Conservation (phyloP, 2,797 vertebrate genomes). For the Euphonia xanthogaster region DNA sequence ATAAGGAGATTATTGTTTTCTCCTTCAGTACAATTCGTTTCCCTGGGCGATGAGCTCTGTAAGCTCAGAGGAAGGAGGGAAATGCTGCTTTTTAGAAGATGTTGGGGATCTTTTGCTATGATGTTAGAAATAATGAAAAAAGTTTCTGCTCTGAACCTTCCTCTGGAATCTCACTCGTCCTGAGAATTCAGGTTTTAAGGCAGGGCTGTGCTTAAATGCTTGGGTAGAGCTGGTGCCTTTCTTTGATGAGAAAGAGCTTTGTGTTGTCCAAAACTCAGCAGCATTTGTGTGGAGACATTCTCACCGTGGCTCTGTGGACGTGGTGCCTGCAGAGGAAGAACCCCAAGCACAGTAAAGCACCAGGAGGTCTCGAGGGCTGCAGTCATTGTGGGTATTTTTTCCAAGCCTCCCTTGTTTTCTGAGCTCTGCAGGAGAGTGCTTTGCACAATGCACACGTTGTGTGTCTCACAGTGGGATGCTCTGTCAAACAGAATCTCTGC, state of each 20-base stretch:
- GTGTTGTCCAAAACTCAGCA: background rate
- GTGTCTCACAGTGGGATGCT: conserved; percentile 56
- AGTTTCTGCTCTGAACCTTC: background rate
- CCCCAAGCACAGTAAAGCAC: background rate
- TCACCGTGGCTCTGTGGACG: background rate
- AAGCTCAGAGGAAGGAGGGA: conserved; percentile 5
- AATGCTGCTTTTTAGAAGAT: background rate
- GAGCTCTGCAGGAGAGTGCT: conserved; percentile 24
- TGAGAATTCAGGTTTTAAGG: background rate
- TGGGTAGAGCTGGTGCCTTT: background rate
- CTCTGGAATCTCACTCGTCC: background rate
- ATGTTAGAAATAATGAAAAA: background rate
- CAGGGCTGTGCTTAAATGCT: background rate
- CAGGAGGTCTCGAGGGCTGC: background rate
- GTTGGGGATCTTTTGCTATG: background rate
- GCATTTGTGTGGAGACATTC: background rate
- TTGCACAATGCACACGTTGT: conserved; percentile 57
- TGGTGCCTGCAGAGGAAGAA: background rate
- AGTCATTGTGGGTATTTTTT: background rate
- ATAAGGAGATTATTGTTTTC: conserved; percentile 63
- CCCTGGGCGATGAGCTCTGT: conserved; percentile 21
- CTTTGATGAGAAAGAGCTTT: background rate
- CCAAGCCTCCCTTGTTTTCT: conserved; percentile 43
- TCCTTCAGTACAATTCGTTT: conserved; percentile 42
- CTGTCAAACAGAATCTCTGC: conserved; percentile 49